These are phyloP conservation scores for Aphis gossypii DNA, from an alignment of 1,140 invertebrate genomes.

Conservation along the genomic window DNA sequence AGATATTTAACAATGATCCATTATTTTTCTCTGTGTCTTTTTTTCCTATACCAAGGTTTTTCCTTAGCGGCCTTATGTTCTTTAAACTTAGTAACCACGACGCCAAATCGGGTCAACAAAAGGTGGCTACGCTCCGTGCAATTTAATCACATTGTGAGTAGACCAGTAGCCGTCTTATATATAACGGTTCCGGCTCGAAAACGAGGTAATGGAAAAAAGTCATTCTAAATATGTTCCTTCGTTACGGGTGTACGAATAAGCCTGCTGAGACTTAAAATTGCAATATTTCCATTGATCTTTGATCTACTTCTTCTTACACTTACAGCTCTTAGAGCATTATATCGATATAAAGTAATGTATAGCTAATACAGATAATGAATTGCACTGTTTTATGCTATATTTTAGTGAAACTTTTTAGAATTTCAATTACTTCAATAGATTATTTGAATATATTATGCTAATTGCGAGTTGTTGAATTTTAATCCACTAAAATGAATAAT, in stretches of 20 bases:
- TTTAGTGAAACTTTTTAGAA: not conserved
- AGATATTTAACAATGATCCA: not conserved
- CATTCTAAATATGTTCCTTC: conserved; percentile 21
- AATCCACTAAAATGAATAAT: not conserved
- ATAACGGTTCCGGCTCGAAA: conserved; percentile 44
- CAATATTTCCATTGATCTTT: not conserved
- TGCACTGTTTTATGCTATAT: not conserved
- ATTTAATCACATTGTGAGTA: conserved; percentile 31
- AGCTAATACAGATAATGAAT: not conserved
- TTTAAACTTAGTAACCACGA: conserved; percentile 35
- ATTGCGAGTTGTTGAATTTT: not conserved
- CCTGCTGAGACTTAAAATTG: not conserved
- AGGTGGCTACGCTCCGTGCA: conserved; percentile 27
- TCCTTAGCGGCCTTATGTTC: conserved; percentile 20
- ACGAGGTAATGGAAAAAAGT: conserved; percentile 48
- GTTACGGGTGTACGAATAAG: not conserved
- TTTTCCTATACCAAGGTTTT: not conserved
- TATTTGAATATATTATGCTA: not conserved
- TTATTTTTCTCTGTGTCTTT: not conserved
- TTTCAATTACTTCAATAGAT: not conserved
- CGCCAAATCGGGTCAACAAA: conserved; percentile 30
- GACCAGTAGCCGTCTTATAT: not conserved
- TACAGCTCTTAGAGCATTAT: not conserved
- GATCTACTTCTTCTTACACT: not conserved
- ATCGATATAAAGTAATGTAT: not conserved